Conservation (phyloP, 1,140 invertebrate species). For the Agrilus planipennis region DNA sequence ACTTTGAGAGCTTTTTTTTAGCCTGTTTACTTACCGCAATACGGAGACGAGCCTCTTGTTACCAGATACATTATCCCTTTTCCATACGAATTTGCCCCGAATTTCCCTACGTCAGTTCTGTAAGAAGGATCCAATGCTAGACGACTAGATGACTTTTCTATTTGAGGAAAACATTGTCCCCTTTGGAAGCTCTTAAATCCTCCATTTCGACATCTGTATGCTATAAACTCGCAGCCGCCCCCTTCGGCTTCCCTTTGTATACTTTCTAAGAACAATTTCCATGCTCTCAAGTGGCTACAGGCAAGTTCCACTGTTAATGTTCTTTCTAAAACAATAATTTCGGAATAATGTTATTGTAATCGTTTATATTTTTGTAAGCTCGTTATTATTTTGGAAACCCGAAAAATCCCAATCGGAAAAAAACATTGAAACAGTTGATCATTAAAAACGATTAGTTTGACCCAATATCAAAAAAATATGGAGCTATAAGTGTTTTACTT, state of each 20-base stretch:
- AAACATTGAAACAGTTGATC: no score
- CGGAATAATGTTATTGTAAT: no score
- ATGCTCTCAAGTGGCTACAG: constrained; percentile 35
- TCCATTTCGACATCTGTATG: constrained; percentile 30
- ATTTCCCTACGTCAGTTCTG: constrained; percentile 21
- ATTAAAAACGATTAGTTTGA: no score
- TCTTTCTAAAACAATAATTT: constrained; percentile 20
- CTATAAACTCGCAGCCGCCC: constrained; percentile 28
- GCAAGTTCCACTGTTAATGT: constrained; percentile 34
- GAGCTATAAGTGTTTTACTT: no score
- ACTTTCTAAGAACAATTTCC: constrained; percentile 30
- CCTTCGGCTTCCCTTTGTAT: constrained; percentile 19
- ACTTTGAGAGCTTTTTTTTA: no score
- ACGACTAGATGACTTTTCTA: constrained; percentile 14
- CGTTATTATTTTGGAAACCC: no score
- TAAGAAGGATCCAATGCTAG: constrained; percentile 23
- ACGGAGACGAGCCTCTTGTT: constrained; percentile 25
- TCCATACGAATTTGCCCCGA: constrained; percentile 29
- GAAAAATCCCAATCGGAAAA: no score
- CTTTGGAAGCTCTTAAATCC: constrained; percentile 26
- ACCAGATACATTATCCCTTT: constrained; percentile 34
- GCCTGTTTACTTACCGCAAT: constrained; percentile 35
- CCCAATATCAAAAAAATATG: no score
- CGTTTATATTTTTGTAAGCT: no score
- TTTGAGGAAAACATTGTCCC: constrained; percentile 31